These are phyloP conservation scores for Drosophila ercepeae DNA, from an alignment of 1,140 invertebrate species.

Conservation along the genomic window DNA sequence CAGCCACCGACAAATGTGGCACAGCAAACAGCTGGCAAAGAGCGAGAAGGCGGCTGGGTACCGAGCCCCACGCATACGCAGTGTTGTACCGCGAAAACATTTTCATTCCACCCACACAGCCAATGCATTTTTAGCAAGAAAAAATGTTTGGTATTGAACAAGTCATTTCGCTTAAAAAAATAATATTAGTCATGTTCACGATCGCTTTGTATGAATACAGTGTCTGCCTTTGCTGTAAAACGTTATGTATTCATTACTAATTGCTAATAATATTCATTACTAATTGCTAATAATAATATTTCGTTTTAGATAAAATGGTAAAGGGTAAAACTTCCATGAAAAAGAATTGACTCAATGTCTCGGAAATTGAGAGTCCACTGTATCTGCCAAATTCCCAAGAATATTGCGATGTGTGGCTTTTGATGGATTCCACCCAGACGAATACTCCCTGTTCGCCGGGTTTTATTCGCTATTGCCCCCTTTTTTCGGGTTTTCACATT, in stretches of 20 bases:
- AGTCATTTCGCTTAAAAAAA: constrained; percentile 58
- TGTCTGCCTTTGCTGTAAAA: not conserved
- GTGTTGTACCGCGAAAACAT: constrained; percentile 49
- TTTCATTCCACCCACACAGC: constrained; percentile 47
- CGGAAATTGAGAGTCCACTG: constrained; percentile 18
- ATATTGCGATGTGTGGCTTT: constrained; percentile 39
- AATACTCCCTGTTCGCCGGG: constrained; percentile 35
- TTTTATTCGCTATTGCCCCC: constrained; percentile 27
- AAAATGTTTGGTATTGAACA: constrained; percentile 13
- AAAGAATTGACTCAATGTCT: no score
- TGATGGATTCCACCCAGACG: constrained; percentile 54
- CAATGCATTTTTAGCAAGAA: constrained; percentile 23
- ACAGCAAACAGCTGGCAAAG: constrained; percentile 63
- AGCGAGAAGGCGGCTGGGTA: constrained; percentile 28
- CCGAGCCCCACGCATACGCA: constrained; percentile 61
- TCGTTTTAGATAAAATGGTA: no score
- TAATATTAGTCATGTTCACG: constrained; percentile 54
- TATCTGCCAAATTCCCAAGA: constrained; percentile 39
- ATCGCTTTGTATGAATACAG: no score
- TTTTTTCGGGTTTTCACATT: constrained; percentile 29
- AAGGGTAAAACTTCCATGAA: not conserved
- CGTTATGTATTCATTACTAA: no score
- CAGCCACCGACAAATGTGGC: constrained; percentile 56
- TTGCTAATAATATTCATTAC: no score
- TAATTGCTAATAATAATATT: no score